These are phyloP conservation scores for Globodera rostochiensis DNA, from an alignment of 1,140 invertebrate genomes.

Conservation along the genomic window DNA sequence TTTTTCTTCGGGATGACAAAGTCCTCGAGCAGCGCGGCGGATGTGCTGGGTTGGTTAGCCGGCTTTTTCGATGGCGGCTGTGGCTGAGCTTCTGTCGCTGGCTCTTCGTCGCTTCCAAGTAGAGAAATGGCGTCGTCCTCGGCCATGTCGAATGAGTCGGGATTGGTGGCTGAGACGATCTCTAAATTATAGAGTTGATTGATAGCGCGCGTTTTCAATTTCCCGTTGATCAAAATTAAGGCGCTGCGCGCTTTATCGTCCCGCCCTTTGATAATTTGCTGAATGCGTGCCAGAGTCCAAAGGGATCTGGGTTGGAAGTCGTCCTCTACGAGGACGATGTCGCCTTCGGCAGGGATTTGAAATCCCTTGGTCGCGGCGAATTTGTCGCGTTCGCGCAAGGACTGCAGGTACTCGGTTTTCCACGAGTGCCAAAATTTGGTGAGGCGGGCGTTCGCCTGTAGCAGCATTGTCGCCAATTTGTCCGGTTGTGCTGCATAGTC, in stretches of 20 bases:
- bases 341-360: neutral
- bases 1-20: neutral
- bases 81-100: no score
- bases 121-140: neutral
- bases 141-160: neutral
- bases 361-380: neutral
- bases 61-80: neutral
- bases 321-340: neutral
- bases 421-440: slow-evolving; percentile 3
- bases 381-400: neutral
- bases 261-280: neutral
- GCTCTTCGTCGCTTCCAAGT: neutral
- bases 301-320: neutral
- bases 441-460: neutral
- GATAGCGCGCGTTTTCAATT: neutral
- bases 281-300: neutral
- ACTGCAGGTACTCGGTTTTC: neutral
- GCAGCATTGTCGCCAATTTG: neutral
- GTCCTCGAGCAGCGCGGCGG: neutral
- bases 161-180: neutral
- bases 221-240: neutral
- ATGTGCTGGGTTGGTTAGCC: neutral
- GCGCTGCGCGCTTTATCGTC: neutral
- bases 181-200: neutral
- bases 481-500: neutral